These are phyloP conservation scores for Calypte anna DNA, from an alignment of 2,113 vertebrate genomes.

Conservation along the genomic window DNA sequence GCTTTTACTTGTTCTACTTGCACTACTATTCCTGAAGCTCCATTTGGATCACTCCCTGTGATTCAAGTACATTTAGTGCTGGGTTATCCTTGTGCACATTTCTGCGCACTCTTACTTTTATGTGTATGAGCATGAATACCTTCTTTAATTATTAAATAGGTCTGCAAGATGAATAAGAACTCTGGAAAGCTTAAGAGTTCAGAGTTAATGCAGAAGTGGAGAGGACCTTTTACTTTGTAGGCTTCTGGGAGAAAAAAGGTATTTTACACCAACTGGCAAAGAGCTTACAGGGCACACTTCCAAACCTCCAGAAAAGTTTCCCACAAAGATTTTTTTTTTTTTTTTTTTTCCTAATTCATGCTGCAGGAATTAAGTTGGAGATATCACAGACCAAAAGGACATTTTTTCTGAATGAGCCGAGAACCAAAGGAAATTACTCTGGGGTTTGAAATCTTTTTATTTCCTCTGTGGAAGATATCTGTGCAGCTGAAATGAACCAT, in stretches of 20 bases:
- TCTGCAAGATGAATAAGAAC: not conserved
- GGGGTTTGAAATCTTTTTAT: constrained; percentile 84
- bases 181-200: not conserved
- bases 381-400: constrained; percentile 82
- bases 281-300: constrained; percentile 48
- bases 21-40: not conserved
- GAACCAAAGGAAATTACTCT: constrained; percentile 90
- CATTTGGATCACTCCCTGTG: not conserved
- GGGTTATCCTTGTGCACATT: not conserved
- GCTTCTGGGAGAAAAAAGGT: constrained; percentile 39
- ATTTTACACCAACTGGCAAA: constrained; percentile 63
- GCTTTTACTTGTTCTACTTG: not conserved
- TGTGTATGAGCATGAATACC: not conserved
- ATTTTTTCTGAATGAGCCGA: constrained; percentile 81
- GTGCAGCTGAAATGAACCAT: constrained; percentile 76
- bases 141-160: not conserved
- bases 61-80: not conserved
- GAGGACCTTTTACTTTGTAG: constrained; percentile 38
- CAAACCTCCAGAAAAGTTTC: constrained; percentile 59
- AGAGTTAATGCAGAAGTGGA: not conserved
- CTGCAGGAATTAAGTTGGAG: constrained; percentile 80
- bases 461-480: constrained; percentile 86
- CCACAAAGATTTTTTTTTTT: constrained; percentile 54
- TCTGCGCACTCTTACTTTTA: not conserved
- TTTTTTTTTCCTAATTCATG: constrained; percentile 53